Conservation (phyloP, 2,113 vertebrate species). For the Synodontis membranacea region DNA sequence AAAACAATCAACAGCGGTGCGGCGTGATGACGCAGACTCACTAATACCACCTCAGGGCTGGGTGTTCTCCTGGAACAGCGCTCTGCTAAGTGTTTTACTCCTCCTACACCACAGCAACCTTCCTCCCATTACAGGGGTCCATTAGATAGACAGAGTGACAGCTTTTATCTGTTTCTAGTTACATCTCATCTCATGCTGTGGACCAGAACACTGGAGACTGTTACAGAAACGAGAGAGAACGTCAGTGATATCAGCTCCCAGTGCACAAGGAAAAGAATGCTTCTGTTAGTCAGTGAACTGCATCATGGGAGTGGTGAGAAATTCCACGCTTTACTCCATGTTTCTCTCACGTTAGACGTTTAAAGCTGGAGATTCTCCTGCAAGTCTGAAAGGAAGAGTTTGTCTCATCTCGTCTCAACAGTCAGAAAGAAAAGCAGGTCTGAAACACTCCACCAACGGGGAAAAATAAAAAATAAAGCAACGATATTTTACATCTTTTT, state of each 20-base stretch:
- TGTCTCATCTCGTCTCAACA: background rate
- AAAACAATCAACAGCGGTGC: background rate
- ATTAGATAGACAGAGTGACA: background rate
- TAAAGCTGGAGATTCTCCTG: too few species aligned
- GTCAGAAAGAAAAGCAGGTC: background rate
- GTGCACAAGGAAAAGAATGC: background rate
- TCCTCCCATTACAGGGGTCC: background rate
- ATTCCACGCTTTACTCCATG: background rate
- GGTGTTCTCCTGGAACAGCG: background rate
- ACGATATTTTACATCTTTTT: constrained; percentile 53
- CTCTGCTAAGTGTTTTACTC: background rate
- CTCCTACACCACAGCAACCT: background rate
- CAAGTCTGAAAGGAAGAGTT: background rate
- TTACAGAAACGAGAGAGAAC: background rate
- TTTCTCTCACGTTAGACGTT: background rate
- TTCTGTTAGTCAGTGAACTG: background rate
- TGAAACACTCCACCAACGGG: constrained; percentile 31
- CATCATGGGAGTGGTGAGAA: background rate
- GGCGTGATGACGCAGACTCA: background rate
- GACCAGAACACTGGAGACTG: background rate
- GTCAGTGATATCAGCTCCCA: background rate
- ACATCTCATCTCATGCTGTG: background rate
- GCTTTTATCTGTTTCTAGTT: background rate
- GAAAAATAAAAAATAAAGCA: constrained; percentile 55
- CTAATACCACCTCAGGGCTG: background rate